These are phyloP conservation scores for Limulus polyphemus DNA, from an alignment of 2,888 invertebrate species.

Conservation along the genomic window DNA sequence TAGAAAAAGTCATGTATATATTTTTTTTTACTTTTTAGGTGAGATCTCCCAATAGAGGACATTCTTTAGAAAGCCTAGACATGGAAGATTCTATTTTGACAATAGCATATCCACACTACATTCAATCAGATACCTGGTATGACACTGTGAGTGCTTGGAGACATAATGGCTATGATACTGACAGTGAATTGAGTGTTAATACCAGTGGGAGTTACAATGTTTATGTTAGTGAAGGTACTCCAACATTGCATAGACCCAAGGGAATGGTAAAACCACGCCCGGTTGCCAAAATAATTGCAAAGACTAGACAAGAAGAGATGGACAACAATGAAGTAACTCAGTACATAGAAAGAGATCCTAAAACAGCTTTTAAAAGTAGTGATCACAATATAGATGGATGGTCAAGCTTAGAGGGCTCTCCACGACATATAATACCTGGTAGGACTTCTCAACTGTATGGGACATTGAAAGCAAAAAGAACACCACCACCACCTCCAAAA, in stretches of 20 bases:
- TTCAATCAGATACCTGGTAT: slow-evolving; percentile 21
- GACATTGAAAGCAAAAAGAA: slow-evolving; percentile 31
- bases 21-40: slow-evolving; percentile 8
- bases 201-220: slow-evolving; percentile 17
- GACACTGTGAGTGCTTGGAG: slow-evolving; percentile 22
- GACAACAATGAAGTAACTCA: slow-evolving; percentile 17
- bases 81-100: slow-evolving; percentile 23
- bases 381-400: slow-evolving; percentile 2
- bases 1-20: neutral
- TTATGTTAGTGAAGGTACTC: slow-evolving; percentile 34
- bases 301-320: slow-evolving; percentile 19
- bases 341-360: slow-evolving; percentile 10
- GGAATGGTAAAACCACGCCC: slow-evolving; percentile 67
- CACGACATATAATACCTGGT: slow-evolving; percentile 15
- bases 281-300: slow-evolving; percentile 52
- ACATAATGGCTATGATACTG: slow-evolving; percentile 22
- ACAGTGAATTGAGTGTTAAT: slow-evolving; percentile 20
- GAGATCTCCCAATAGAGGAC: slow-evolving; percentile 20
- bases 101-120: slow-evolving; percentile 15
- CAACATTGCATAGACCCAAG: slow-evolving; percentile 72
- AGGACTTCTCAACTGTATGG: slow-evolving; percentile 26
- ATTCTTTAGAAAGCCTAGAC: slow-evolving; percentile 25
- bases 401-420: slow-evolving; percentile 6
- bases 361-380: neutral
- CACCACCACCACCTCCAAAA: slow-evolving; percentile 41